Conservation (phyloP, 2,797 vertebrate genomes). For the Brachyrhaphis roseni region DNA sequence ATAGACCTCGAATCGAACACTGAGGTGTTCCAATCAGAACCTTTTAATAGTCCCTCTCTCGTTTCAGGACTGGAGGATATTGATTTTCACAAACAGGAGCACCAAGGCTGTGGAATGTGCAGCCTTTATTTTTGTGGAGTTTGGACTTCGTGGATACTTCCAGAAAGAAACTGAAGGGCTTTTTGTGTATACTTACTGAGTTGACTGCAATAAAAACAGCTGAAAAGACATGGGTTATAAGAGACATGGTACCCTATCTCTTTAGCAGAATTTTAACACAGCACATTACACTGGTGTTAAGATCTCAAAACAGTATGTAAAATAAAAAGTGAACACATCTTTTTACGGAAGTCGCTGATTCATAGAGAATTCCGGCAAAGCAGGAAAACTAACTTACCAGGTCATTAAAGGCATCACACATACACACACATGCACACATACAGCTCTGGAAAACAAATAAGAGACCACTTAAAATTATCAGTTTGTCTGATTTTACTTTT, state of each 20-base stretch:
- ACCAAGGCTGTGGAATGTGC: neutral
- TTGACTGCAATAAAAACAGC: neutral
- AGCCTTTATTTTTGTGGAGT: neutral
- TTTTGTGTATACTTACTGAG: neutral
- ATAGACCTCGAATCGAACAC: neutral
- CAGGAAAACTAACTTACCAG: neutral
- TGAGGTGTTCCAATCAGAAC: neutral
- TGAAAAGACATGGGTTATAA: neutral
- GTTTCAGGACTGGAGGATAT: neutral
- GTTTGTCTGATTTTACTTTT: too few species aligned
- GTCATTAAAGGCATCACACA: conserved; percentile 10
- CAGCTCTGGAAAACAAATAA: too few species aligned
- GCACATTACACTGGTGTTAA: neutral
- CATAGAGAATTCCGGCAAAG: conserved; percentile 9
- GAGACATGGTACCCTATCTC: neutral
- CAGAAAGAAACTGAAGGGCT: neutral
- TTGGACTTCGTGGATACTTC: neutral
- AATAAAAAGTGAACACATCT: neutral
- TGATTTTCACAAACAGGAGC: neutral
- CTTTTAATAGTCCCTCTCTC: neutral
- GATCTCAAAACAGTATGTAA: neutral
- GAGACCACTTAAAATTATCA: too few species aligned
- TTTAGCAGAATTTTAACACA: too few species aligned
- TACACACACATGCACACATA: fast-evolving
- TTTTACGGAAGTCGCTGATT: neutral